Conservation (phyloP, 2,888 invertebrate species). For the Spodoptera exigua region DNA sequence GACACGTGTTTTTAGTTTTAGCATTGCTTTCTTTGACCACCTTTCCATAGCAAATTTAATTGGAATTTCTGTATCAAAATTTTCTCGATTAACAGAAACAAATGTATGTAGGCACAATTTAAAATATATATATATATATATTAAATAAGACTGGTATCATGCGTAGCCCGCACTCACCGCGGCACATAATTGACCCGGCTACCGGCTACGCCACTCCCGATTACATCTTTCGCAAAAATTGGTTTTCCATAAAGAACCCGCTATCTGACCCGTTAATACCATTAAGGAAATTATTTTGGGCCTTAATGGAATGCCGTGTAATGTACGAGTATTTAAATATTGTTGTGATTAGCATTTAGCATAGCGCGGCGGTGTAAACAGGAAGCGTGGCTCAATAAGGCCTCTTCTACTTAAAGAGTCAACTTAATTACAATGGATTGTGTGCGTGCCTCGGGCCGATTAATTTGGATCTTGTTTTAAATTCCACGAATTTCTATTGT, state of each 20-base stretch:
- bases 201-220: conserved; percentile 28
- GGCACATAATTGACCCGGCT: conserved; percentile 41
- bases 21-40: too few relatives aligned
- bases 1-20: too few relatives aligned
- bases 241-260: conserved; percentile 51
- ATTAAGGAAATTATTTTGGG: conserved; percentile 41
- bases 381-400: conserved; percentile 6
- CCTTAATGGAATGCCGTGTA: conserved; percentile 34
- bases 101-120: too few relatives aligned
- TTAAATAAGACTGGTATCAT: conserved; percentile 44
- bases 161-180: conserved; percentile 18
- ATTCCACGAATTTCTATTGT: conserved; percentile 1
- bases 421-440: conserved; percentile 32
- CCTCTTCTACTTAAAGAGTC: conserved; percentile 14
- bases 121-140: too few relatives aligned
- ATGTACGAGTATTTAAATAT: conserved; percentile 23
- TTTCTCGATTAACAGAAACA: too few relatives aligned
- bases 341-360: conserved; percentile 9
- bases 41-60: too few relatives aligned
- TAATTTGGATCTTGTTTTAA: conserved; percentile 25
- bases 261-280: conserved; percentile 50
- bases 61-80: too few relatives aligned
- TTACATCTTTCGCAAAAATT: conserved; percentile 55
- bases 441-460: conserved; percentile 16
- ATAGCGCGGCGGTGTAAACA: neutral